Conservation (phyloP, 2,113 vertebrate species). For the Anoura caudifer region DNA sequence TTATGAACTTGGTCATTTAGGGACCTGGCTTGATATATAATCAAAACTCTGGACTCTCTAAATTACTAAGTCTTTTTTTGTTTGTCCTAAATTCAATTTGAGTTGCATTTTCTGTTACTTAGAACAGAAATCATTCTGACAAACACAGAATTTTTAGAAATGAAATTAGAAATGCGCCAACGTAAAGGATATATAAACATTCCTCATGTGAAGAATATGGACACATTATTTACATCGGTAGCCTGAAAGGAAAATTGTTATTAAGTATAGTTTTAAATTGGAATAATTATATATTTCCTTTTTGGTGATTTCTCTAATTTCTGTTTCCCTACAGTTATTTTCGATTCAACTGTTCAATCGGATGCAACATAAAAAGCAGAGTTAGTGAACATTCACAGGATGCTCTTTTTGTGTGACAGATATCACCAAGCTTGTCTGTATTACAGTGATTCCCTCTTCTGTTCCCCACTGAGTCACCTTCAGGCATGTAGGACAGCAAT, state of each 20-base stretch:
- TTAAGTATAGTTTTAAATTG: background rate
- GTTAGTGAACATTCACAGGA: background rate
- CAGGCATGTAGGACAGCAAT: constrained; percentile 32
- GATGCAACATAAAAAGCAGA: background rate
- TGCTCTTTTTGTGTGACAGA: constrained; percentile 28
- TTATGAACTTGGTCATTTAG: background rate
- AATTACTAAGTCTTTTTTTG: background rate
- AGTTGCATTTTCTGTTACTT: background rate
- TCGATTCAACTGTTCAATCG: background rate
- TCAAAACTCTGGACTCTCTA: background rate
- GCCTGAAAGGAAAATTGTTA: constrained; percentile 16
- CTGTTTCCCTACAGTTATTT: background rate
- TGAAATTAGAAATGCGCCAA: background rate
- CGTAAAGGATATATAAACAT: background rate
- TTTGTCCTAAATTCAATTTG: background rate
- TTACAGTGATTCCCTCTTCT: background rate
- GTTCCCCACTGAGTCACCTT: constrained; percentile 51
- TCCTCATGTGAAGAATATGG: background rate
- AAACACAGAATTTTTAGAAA: background rate
- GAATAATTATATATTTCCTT: background rate
- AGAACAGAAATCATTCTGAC: background rate
- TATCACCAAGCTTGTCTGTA: constrained; percentile 10
- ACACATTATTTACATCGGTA: constrained; percentile 2
- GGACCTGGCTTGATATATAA: background rate
- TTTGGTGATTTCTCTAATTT: background rate